Percentiles rank a stretch among this genome's conserved stretches.
Conservation (phyloP, 2,113 vertebrate species). For the Pelecanoides urinatrix region DNA sequence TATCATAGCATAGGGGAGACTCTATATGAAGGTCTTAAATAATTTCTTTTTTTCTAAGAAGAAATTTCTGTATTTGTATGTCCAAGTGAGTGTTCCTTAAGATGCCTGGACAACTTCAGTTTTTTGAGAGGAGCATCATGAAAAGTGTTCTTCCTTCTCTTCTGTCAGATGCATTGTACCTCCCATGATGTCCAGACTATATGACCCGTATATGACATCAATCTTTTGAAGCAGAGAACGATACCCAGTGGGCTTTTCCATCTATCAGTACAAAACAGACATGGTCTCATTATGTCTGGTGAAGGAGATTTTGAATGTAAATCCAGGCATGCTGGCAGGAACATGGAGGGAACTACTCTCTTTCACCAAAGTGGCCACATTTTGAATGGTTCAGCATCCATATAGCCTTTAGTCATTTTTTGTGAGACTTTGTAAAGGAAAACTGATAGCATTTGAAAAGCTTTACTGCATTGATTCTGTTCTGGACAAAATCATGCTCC, state of each 20-base stretch:
- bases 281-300: not conserved
- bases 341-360: not conserved
- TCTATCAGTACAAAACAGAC: not conserved
- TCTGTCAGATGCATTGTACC: not conserved
- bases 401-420: not conserved
- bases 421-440: not conserved
- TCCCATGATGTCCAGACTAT: not conserved
- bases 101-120: not conserved
- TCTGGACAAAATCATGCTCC: not conserved
- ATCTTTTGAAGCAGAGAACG: not conserved
- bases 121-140: not conserved
- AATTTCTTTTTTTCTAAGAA: not conserved
- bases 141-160: not conserved
- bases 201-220: rapidly evolving
- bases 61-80: not conserved
- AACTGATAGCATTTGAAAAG: not conserved
- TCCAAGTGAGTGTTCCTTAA: not conserved
- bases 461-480: not conserved
- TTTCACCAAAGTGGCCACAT: not conserved
- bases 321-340: not conserved
- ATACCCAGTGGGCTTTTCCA: not conserved
- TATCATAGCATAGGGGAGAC: not conserved
- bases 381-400: not conserved
- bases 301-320: constrained; percentile 2
- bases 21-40: not conserved